A percentile compares a stretch with the other conserved stretches of the same genome.
phyloP scores from a whole-genome alignment of 1,140 invertebrate genomes.

The Sminthurinus signatus region DNA sequence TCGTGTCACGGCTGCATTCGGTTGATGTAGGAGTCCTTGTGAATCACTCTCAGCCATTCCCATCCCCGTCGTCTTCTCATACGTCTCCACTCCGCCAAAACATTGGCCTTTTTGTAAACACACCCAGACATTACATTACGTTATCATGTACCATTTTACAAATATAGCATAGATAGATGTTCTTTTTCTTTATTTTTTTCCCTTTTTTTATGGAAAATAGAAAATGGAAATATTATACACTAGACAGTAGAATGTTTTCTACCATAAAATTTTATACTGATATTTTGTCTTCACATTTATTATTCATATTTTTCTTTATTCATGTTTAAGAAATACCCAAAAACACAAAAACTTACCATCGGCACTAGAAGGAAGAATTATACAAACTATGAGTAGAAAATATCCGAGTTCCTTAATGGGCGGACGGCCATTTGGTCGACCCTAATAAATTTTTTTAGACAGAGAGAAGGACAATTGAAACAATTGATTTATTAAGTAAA shows the following conservation, averaged over 20 bases:
- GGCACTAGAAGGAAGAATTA: slow-evolving; percentile 26
- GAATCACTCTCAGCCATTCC: slow-evolving; percentile 44
- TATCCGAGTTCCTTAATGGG: slow-evolving; percentile 26
- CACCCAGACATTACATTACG: background rate
- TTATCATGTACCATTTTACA: background rate
- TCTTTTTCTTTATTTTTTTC: too few relatives aligned
- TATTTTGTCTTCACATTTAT: too few relatives aligned
- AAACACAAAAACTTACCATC: too few relatives aligned
- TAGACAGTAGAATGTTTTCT: background rate
- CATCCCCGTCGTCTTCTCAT: slow-evolving; percentile 48
- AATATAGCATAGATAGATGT: too few relatives aligned
- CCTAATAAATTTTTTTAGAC: slow-evolving; percentile 12
- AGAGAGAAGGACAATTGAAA: too few relatives aligned
- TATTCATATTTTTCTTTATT: too few relatives aligned
- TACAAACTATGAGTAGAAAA: slow-evolving; percentile 27
- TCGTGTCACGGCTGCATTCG: slow-evolving; percentile 48
- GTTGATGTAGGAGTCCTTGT: slow-evolving; percentile 46
- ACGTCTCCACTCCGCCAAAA: slow-evolving; percentile 51
- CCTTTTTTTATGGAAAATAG: background rate
- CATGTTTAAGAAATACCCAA: too few relatives aligned
- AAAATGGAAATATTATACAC: background rate
- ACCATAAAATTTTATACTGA: too few relatives aligned
- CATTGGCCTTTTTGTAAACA: slow-evolving; percentile 44
- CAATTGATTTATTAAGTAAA: too few relatives aligned
- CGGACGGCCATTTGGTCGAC: slow-evolving; percentile 32